Evolutionary conservation across 2,888 invertebrate genomes (phyloP), one percentile per base, ranked within the genome.

Genomic region (Phortica magna): DNA sequence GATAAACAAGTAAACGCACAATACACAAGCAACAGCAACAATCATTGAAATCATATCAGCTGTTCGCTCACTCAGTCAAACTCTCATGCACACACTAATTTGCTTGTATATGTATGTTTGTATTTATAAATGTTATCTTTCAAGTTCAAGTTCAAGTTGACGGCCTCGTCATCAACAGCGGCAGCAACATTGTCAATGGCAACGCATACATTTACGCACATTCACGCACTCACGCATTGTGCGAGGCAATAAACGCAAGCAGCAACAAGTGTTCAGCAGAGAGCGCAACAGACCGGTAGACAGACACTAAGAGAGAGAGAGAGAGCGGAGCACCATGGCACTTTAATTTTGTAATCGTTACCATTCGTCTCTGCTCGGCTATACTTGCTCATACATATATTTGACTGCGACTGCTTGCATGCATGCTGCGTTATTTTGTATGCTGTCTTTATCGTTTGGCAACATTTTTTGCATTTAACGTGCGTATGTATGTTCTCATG

Each of bases 21-120:
- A 83, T 87, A 84, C 85, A 83, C 61, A 83, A 78, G 80, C 78
- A 79, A 85, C 81, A 80, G 79, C 75, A 78, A 70, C 59, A 77
- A 74, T 65, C 31, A 4, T 31, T 31, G 2, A 72, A 72, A 55
- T 22, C 22, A 61, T 61, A 61, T 70, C 53, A 70, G 70, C 53
- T 70, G 53, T 41, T 68, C n/a, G 42, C 67, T 68, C 42, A 68
- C 42, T n/a, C 43, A 68, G 19, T n/a, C 31, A 31, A 4, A 31
- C 31, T 31, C 31, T 31, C 1, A 31, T 31, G 2, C 31, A 31
- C 31, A 31, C 31, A 31, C 31, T 31, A 4, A 31, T 31, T 31
- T 31, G 31, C 31, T 31, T 31, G 31, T 31, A 31, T 31, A 31
- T 2, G 31, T 31, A 31, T 41, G 42, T 41, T 31, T 22, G 7